Percentiles rank a stretch among this genome's conserved stretches.
Evolutionary conservation across 2,888 invertebrate genomes (phyloP).

Genomic region (Sylvicola cinctus): DNA sequence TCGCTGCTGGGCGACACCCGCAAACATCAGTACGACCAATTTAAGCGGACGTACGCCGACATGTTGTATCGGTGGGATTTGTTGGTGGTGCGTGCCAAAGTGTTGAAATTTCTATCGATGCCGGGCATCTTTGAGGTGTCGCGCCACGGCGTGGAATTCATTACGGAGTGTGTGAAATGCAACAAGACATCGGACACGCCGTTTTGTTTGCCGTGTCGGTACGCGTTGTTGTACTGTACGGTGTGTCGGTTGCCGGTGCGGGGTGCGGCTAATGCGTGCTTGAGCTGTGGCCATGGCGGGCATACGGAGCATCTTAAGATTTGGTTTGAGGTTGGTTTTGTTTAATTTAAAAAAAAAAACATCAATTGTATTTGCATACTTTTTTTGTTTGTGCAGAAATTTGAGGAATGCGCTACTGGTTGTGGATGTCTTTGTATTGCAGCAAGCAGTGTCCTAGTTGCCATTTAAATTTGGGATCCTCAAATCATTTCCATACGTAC

Average conservation of each 20-base stretch:
- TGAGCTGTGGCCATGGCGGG: slow-evolving; percentile 83
- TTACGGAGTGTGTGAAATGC: slow-evolving; percentile 52
- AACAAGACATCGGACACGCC: slow-evolving; percentile 41
- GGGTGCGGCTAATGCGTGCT: slow-evolving; percentile 68
- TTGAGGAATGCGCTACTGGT: slow-evolving; percentile 69
- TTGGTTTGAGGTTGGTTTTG: slow-evolving; percentile 44
- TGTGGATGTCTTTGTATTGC: slow-evolving; percentile 79
- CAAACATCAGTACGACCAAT: slow-evolving; percentile 45
- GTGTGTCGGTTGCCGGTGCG: slow-evolving; percentile 72
- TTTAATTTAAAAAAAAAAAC: not conserved
- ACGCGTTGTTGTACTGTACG: slow-evolving; percentile 55
- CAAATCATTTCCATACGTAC: no score
- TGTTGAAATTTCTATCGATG: slow-evolving; percentile 41
- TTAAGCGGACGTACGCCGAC: slow-evolving; percentile 74
- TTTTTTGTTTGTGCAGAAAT: slow-evolving; percentile 22
- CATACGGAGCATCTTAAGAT: slow-evolving; percentile 65
- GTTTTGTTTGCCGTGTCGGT: slow-evolving; percentile 52
- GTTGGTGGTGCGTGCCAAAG: slow-evolving; percentile 56
- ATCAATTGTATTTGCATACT: slow-evolving; percentile 1
- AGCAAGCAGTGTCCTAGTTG: no score
- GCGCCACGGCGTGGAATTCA: slow-evolving; percentile 48
- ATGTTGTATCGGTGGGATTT: slow-evolving; percentile 71
- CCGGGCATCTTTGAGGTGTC: slow-evolving; percentile 23
- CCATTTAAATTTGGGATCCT: no score
- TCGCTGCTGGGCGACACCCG: slow-evolving; percentile 18